Evolutionary conservation across 2,888 invertebrate species (phyloP), one percentile per base, ranked within the genome.

Genomic region (Lasioglossum vierecki): DNA sequence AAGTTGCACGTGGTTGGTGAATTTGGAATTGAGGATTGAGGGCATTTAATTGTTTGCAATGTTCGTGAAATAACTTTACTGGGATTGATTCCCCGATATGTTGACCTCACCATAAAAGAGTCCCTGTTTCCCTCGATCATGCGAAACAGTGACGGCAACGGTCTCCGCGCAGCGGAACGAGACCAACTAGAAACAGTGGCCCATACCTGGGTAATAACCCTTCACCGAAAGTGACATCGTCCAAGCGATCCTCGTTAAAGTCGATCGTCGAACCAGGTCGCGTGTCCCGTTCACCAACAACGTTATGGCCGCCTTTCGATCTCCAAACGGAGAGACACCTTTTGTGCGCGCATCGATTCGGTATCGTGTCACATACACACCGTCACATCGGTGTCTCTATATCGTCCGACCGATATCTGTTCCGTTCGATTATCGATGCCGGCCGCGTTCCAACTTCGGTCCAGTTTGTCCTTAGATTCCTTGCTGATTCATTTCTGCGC

Each of bases 161-260:
- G 53, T 53, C 53, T 8, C 53, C 53, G 53, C 22, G 2, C 2
- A 53, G 53, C 53, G 2, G 53, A 53, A 53, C 53, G 30, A 30
- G 71, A 18, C 22, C 15, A 30, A 72, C 18, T 72, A 72, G 30
- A 72, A 49, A 30, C 11, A 13, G n/a, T 35, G 46, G 30, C 30
- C 76, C 66, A 66, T 83, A 83, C 44, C n/a, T 35, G 83, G 83
- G n/a, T 53, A 75, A 76, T 82, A 76, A 39, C 41, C 66, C 46
- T 39, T 46, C 60, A 39, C 68, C 57, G 72, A 80, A 76, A 83
- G 73, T 83, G 83, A 70, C 83, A 73, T 83, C 73, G 83, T 66
- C 76, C 63, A 35, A 44, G 72, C 71, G 49, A 85, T 71, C 74
- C 79, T 90, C 70, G 87, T 90, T 90, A 87, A 76, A 77, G 60